A percentile compares a stretch with the other conserved stretches of the same genome.
Conservation (phyloP, 2,797 vertebrate genomes). For the Rhynchonycteris naso region DNA sequence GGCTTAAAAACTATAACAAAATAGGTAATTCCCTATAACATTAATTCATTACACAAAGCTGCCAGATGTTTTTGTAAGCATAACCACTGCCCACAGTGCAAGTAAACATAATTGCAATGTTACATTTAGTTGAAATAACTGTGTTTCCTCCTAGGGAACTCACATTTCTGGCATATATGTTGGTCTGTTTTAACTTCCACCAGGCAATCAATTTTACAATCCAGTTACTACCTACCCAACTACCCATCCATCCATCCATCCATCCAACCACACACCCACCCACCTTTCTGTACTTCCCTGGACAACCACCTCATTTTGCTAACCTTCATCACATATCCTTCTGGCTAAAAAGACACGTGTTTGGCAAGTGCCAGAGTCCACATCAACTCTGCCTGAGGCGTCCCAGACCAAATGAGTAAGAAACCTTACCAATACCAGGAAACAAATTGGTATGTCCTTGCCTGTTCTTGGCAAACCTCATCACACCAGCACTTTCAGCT, state of each 20-base stretch:
- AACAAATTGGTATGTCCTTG: not conserved
- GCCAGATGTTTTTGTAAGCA: conserved; percentile 63
- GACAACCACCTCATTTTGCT: not conserved
- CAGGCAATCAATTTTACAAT: not conserved
- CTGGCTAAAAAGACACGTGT: not conserved
- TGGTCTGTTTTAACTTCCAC: conserved; percentile 18
- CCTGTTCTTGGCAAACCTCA: not conserved
- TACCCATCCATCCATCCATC: not conserved
- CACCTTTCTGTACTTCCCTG: not conserved
- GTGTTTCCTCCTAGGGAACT: conserved; percentile 3
- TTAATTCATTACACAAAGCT: conserved; percentile 71
- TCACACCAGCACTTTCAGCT: not conserved
- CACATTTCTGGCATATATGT: conserved; percentile 54
- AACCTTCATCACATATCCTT: not conserved
- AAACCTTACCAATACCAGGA: not conserved
- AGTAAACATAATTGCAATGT: conserved; percentile 62
- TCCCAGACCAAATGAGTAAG: not conserved
- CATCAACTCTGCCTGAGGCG: not conserved
- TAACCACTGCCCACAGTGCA: conserved; percentile 57
- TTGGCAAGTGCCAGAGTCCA: not conserved
- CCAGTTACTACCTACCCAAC: not conserved
- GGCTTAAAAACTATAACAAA: conserved; percentile 77
- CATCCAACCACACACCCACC: not conserved
- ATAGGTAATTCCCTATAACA: conserved; percentile 69
- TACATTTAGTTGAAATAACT: conserved; percentile 43